Base-by-base conservation (phyloP, 2,113 vertebrate species). In the Sinocyclocheilus grahami region DNA sequence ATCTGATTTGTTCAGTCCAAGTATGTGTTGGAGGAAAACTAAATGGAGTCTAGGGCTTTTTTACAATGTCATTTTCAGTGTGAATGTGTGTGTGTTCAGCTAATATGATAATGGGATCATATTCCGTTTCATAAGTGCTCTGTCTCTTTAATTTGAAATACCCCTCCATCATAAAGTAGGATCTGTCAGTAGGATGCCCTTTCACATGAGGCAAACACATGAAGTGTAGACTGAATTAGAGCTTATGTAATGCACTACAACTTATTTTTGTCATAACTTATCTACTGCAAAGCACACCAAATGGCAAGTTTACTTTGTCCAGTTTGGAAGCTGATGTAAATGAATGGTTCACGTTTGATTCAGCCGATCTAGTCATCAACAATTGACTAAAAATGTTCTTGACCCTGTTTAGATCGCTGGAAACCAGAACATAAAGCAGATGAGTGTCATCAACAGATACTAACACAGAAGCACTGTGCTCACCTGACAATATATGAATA, bases 1-100 rank as follows among this genome's bases (percentile, higher is more conserved):
- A 55, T 60, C 62, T 63, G 81, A 74, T 85, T 82, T 72, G 42
- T 85, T 86, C 84, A 72, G 77, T 82, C 78, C 77, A 84, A 87
- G 78, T 58, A 82, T 71, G 71, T 77, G 77, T 69, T 51, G 46
- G 78, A 87, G 71, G 20, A 53, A 78, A 89, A 63, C 84, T 51
- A 24, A 79, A 86, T 30, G 69, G 72, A 86, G 42, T 75, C 65
- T 86, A 37, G n/a, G 58, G 60, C 30, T 69, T 86, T 60, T 74
- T 60, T 58, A 63, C 22, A 51, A 42, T 86, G 75, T 69, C 16
- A 78, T 86, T 86, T 53, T 30, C n/a, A 67, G 74, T 60, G n/a
- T 75, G 53, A 79, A 53, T 85, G 62, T 83, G 71, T 74, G 37
- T 37, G 37, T 37, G 46, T 12, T 48, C 2, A 3, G 27, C 24